Percentiles rank a stretch among this genome's conserved stretches.
Evolutionary conservation across 2,797 vertebrate genomes (phyloP).

Genomic region (Enteromius viviparus): DNA sequence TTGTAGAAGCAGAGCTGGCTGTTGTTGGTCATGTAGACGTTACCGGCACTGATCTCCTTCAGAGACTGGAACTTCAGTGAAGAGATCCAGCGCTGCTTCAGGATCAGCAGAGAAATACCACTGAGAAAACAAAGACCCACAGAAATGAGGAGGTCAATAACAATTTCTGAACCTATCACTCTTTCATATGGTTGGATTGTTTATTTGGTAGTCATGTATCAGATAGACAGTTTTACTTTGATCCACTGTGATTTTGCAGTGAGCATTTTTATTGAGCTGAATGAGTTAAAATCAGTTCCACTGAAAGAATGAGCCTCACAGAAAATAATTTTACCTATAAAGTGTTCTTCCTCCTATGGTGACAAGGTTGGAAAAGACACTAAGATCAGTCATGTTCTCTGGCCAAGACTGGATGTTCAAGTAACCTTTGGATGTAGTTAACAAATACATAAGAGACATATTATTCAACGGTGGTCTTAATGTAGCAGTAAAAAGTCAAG

Average conservation of each 20-base stretch:
- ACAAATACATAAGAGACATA: constrained; percentile 38
- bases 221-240: too few species aligned
- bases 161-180: neutral
- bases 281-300: too few species aligned
- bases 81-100: constrained; percentile 93
- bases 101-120: constrained; percentile 92
- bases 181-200: neutral
- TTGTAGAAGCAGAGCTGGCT: constrained; percentile 95
- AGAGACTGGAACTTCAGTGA: constrained; percentile 93
- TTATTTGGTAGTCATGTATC: neutral
- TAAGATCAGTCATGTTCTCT: constrained; percentile 95
- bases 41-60: constrained; percentile 95
- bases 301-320: neutral
- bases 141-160: neutral
- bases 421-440: constrained; percentile 63
- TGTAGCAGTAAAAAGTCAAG: neutral
- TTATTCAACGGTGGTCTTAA: neutral
- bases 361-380: constrained; percentile 93
- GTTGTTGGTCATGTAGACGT: constrained; percentile 97
- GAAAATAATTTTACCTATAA: constrained; percentile 82
- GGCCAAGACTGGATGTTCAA: constrained; percentile 98
- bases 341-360: constrained; percentile 93
- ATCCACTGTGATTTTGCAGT: too few species aligned
- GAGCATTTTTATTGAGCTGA: too few species aligned
- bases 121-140: constrained; percentile 64